Percentiles rank a stretch among this genome's conserved stretches.
Conservation (phyloP, 2,797 vertebrate species). For the Micrastur ruficollis region DNA sequence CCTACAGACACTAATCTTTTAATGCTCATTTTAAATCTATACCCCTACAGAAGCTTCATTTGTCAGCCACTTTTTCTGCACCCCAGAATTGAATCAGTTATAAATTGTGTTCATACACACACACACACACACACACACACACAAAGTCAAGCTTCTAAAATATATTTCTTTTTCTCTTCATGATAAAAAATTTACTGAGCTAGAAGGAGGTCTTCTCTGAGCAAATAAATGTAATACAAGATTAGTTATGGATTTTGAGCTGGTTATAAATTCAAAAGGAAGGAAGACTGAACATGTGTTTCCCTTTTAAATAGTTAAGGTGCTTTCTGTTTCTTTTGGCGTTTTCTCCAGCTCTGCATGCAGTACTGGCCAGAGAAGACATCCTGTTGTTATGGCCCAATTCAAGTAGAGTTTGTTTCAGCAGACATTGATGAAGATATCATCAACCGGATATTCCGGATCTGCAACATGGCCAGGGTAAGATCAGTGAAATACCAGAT, state of each 20-base stretch:
- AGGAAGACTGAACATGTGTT: rapidly evolving
- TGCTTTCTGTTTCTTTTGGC: background rate
- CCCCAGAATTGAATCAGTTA: background rate
- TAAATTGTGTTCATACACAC: background rate
- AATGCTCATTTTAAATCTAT: background rate
- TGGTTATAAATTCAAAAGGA: background rate
- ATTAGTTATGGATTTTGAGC: background rate
- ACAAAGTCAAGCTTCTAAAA: background rate
- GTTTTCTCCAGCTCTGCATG: conserved; percentile 85
- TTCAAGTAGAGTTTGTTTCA: conserved; percentile 96
- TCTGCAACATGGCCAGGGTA: conserved; percentile 98
- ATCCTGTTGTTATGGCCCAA: conserved; percentile 91
- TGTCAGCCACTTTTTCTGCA: background rate
- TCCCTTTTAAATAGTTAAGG: background rate
- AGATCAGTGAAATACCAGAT: background rate
- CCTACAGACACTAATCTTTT: background rate
- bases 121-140: background rate
- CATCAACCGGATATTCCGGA: conserved; percentile 97
- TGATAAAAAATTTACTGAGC: background rate
- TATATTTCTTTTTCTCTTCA: background rate
- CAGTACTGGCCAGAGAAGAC: conserved; percentile 99
- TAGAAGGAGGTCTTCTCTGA: background rate
- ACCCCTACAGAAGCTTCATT: background rate
- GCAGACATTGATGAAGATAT: conserved; percentile 96
- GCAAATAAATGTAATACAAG: background rate